A percentile compares a stretch with the other conserved stretches of the same genome.
phyloP scores from a whole-genome alignment of 2,888 invertebrate genomes.

The Polymixis lichenea region DNA sequence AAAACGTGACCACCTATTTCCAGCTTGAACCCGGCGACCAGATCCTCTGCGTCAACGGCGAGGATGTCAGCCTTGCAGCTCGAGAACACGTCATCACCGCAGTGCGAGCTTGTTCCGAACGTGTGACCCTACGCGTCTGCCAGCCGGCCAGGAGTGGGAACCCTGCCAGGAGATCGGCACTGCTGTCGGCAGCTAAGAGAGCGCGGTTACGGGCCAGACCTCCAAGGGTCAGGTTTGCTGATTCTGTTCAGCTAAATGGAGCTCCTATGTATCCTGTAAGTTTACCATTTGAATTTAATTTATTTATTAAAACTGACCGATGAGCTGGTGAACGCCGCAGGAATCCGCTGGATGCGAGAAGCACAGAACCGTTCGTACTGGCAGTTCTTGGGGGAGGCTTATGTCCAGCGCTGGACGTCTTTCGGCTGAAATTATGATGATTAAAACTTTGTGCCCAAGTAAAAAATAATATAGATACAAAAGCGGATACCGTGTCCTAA shows the following conservation, averaged over 20 bases:
- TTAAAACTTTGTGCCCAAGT: too few species aligned
- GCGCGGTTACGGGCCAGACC: conserved; percentile 95
- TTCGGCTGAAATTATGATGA: too few species aligned
- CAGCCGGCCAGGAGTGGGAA: conserved; percentile 93
- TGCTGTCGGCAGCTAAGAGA: conserved; percentile 96
- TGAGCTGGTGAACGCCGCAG: too few species aligned
- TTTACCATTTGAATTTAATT: conserved; percentile 37
- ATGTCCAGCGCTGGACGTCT: too few species aligned
- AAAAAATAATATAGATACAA: too few species aligned
- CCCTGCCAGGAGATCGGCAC: conserved; percentile 94
- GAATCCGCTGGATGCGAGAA: too few species aligned
- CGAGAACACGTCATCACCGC: conserved; percentile 97
- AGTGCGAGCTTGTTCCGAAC: conserved; percentile 94
- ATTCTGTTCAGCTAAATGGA: conserved; percentile 96
- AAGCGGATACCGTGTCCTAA: too few species aligned
- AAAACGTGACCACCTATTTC: conserved; percentile 55
- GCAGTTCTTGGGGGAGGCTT: too few species aligned
- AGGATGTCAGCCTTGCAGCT: conserved; percentile 96
- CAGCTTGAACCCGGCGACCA: conserved; percentile 97
- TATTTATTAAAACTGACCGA: not conserved
- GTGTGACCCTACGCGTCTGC: conserved; percentile 94
- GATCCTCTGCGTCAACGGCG: conserved; percentile 97
- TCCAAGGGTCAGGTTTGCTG: conserved; percentile 96
- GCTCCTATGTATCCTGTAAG: conserved; percentile 95
- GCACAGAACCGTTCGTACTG: too few species aligned